Conservation (phyloP, 1,140 invertebrate species). For the Lepidotrigona ventralis region DNA sequence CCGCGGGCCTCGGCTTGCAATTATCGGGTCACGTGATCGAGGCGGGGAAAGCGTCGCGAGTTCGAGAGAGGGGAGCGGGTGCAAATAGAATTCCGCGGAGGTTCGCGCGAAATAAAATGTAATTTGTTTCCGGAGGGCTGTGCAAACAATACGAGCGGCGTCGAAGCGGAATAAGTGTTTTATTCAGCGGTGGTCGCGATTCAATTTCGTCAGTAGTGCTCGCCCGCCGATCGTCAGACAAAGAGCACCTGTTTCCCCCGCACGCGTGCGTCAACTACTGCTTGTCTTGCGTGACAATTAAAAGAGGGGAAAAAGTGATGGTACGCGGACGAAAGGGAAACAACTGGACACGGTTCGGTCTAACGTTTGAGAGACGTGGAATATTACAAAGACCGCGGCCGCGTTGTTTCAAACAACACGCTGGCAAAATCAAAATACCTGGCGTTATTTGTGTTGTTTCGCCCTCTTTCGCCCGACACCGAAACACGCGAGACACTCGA, state of each 20-base stretch:
- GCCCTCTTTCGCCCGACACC: background rate
- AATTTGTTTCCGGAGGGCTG: constrained; percentile 19
- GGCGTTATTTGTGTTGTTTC: background rate
- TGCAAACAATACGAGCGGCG: constrained; percentile 10
- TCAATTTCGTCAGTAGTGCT: constrained; percentile 36
- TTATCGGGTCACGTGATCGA: constrained; percentile 26
- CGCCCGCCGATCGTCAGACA: constrained; percentile 14
- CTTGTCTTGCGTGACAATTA: constrained; percentile 51
- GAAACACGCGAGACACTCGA: no score
- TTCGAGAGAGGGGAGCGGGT: background rate
- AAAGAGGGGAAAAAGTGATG: background rate
- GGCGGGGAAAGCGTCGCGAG: constrained; percentile 10
- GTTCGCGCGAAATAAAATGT: constrained; percentile 34
- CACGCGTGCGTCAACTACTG: background rate
- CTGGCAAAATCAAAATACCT: background rate
- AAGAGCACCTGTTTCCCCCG: background rate
- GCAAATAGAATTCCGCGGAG: background rate
- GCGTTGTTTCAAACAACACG: constrained; percentile 28
- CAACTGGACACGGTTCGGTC: background rate
- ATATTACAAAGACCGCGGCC: background rate
- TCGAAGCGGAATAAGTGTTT: constrained; percentile 34
- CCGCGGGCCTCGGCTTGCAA: background rate
- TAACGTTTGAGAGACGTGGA: background rate
- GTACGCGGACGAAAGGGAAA: background rate
- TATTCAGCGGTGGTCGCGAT: constrained; percentile 18